A percentile compares a stretch with the other conserved stretches of the same genome.
Evolutionary conservation across 2,797 vertebrate genomes (phyloP).

Genomic region (Scomberomorus guttatus): DNA sequence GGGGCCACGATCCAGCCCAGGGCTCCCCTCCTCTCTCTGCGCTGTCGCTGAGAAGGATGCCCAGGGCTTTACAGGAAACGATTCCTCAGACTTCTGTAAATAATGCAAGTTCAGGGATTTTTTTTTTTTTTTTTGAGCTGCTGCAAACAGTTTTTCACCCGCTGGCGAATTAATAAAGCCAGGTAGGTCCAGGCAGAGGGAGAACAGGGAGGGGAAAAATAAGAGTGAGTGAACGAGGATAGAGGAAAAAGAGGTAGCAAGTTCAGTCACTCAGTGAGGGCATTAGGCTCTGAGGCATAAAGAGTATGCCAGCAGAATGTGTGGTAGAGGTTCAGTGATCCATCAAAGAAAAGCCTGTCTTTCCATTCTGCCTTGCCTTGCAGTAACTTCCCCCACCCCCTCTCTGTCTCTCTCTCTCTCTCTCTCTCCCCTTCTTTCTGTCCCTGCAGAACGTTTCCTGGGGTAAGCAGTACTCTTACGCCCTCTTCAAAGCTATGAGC

Average conservation of each 20-base stretch:
- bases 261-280: constrained; percentile 58
- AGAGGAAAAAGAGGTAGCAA: constrained; percentile 36
- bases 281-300: constrained; percentile 66
- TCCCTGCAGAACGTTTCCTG: constrained; percentile 94
- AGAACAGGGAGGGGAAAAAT: constrained; percentile 16
- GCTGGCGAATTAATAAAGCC: constrained; percentile 34
- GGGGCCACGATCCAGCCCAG: constrained; percentile 32
- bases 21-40: not conserved
- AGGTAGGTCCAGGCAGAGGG: constrained; percentile 13
- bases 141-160: constrained; percentile 60
- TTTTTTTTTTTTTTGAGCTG: constrained; percentile 29
- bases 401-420: constrained; percentile 38
- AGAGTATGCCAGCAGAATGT: constrained; percentile 59
- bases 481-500: constrained; percentile 99
- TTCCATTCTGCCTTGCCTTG: constrained; percentile 52
- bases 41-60: constrained; percentile 25
- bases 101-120: constrained; percentile 55
- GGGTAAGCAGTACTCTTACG: constrained; percentile 98
- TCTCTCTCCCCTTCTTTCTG: constrained; percentile 15
- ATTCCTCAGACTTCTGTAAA: constrained; percentile 58
- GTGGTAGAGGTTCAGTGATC: constrained; percentile 70
- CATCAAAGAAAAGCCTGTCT: constrained; percentile 71
- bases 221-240: constrained; percentile 11
- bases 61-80: constrained; percentile 35
- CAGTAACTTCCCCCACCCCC: constrained; percentile 72